These are phyloP conservation scores for Melieria picta DNA, from an alignment of 2,888 invertebrate genomes.

Conservation along the genomic window DNA sequence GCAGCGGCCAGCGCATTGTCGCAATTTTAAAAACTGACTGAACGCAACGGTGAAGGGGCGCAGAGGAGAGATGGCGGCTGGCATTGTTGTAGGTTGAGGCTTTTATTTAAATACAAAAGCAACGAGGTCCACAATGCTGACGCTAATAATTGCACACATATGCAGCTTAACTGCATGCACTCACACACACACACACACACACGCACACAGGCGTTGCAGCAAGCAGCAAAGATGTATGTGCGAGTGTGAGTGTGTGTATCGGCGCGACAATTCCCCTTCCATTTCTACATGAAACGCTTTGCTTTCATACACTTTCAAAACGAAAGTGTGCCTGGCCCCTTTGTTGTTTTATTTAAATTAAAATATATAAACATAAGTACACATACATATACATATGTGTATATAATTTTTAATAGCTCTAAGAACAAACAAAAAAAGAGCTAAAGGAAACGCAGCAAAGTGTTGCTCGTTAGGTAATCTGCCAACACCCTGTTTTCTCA, in stretches of 20 bases:
- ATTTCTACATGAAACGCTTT: conserved; percentile 12
- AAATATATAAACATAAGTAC: background rate
- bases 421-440: too few species aligned
- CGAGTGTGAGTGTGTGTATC: conserved; percentile 27
- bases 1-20: conserved; percentile 31
- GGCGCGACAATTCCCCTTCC: conserved; percentile 54
- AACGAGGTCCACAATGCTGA: background rate
- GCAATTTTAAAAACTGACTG: background rate
- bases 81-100: background rate
- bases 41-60: background rate
- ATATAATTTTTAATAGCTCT: background rate
- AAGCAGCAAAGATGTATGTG: background rate
- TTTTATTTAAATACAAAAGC: conserved; percentile 1
- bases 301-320: background rate
- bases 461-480: background rate
- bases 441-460: background rate
- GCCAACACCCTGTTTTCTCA: background rate
- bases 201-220: conserved; percentile 15
- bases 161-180: background rate
- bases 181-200: background rate
- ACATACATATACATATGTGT: background rate
- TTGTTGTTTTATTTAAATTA: background rate
- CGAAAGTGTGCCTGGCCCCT: background rate
- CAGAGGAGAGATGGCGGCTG: background rate
- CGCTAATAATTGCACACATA: background rate